phyloP scores from a whole-genome alignment of 1,140 invertebrate genomes.

The Patella vulgata region DNA sequence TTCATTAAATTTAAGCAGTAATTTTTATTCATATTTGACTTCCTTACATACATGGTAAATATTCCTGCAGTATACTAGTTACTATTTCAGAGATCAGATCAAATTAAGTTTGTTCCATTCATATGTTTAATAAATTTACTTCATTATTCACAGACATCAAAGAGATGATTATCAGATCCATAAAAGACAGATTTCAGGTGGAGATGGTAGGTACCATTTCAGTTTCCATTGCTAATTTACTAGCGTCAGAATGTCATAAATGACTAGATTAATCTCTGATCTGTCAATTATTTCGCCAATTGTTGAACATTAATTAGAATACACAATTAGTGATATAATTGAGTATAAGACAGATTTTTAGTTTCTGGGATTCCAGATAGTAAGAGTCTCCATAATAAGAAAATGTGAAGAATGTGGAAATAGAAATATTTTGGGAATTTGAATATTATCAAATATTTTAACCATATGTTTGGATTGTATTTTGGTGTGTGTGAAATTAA shows the following conservation, averaged over 20 bases:
- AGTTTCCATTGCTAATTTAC: conserved; percentile 33
- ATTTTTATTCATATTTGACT: no score
- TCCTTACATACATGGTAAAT: no score
- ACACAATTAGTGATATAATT: conserved; percentile 28
- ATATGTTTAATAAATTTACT: no score
- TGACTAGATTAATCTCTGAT: background rate
- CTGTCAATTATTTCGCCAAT: background rate
- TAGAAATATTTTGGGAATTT: no score
- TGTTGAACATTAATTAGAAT: background rate
- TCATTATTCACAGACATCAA: conserved; percentile 21
- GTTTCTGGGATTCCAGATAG: background rate
- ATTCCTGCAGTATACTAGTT: no score
- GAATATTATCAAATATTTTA: no score
- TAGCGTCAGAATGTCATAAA: background rate
- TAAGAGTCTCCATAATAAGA: conserved; percentile 12
- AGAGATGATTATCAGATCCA: conserved; percentile 39
- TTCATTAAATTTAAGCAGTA: no score
- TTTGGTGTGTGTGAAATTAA: no score
- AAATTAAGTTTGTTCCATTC: no score
- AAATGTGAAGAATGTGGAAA: no score
- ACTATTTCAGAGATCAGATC: no score
- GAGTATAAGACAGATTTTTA: background rate
- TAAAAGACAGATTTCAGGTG: conserved; percentile 32
- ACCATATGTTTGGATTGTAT: no score
- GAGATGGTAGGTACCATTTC: conserved; percentile 18